These are phyloP conservation scores for Loriculus beryllinus DNA, from an alignment of 2,797 vertebrate genomes.

Conservation along the genomic window DNA sequence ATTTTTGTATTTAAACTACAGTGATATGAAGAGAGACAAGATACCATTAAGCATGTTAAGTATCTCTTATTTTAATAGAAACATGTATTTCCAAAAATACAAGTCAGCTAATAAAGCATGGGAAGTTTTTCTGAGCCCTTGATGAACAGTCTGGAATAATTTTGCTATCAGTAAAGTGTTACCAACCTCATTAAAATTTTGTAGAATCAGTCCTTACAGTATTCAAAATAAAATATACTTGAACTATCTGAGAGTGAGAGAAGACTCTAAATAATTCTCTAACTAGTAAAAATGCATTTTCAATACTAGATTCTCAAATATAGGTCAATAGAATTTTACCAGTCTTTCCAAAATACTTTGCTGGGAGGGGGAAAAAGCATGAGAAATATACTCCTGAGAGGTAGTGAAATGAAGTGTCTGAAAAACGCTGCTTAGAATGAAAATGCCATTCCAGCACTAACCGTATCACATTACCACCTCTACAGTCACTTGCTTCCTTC, in stretches of 20 bases:
- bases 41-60: background rate
- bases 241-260: background rate
- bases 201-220: background rate
- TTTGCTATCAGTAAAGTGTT: background rate
- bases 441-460: background rate
- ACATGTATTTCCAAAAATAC: background rate
- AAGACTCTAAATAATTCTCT: background rate
- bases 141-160: background rate
- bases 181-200: background rate
- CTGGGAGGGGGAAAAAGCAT: background rate
- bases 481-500: background rate
- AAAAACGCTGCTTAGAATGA: conserved; percentile 31
- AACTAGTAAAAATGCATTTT: background rate
- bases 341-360: background rate
- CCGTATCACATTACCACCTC: background rate
- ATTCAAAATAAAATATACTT: background rate
- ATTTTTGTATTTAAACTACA: background rate
- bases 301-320: background rate
- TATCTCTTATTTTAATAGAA: background rate
- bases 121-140: background rate
- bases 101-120: background rate
- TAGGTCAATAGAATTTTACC: background rate
- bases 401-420: background rate
- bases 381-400: conserved; percentile 10
- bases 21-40: background rate